Percentiles rank a stretch among this genome's conserved stretches.
Evolutionary conservation across 2,113 vertebrate genomes (phyloP).

Genomic region (Phalacrocorax brasilianus): DNA sequence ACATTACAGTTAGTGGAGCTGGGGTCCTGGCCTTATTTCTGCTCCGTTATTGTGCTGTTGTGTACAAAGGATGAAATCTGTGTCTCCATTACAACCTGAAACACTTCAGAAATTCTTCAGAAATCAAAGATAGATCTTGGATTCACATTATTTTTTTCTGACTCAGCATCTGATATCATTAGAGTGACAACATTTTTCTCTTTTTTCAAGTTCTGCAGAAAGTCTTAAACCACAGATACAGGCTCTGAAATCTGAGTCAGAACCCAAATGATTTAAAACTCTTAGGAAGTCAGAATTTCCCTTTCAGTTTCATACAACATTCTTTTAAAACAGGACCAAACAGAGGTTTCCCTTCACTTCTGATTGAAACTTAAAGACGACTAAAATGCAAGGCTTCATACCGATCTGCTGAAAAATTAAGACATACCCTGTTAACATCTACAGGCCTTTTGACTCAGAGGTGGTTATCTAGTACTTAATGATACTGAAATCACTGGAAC

Average conservation of each 20-base stretch:
- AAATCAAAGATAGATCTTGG: not conserved
- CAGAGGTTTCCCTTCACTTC: slow-evolving; percentile 24
- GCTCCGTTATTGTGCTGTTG: not conserved
- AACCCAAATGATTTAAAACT: not conserved
- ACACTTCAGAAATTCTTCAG: slow-evolving; percentile 7
- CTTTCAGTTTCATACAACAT: not conserved
- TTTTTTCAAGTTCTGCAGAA: slow-evolving; percentile 28
- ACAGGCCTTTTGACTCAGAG: not conserved
- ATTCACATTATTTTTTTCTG: not conserved
- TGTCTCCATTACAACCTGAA: slow-evolving; percentile 21
- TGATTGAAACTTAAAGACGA: not conserved
- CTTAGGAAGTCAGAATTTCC: not conserved
- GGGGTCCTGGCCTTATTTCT: slow-evolving; percentile 33
- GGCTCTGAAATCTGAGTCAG: not conserved
- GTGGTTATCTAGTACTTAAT: not conserved
- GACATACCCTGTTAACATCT: not conserved
- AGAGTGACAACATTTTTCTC: slow-evolving; percentile 2
- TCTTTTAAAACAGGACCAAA: not conserved
- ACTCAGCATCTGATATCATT: slow-evolving; percentile 42
- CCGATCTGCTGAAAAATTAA: not conserved
- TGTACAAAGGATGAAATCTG: not conserved
- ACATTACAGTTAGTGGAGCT: not conserved
- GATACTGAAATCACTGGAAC: not conserved
- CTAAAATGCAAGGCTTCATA: not conserved
- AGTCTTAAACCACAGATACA: not conserved